Conservation (phyloP, 2,888 invertebrate species). For the Drosophila subquinaria region DNA sequence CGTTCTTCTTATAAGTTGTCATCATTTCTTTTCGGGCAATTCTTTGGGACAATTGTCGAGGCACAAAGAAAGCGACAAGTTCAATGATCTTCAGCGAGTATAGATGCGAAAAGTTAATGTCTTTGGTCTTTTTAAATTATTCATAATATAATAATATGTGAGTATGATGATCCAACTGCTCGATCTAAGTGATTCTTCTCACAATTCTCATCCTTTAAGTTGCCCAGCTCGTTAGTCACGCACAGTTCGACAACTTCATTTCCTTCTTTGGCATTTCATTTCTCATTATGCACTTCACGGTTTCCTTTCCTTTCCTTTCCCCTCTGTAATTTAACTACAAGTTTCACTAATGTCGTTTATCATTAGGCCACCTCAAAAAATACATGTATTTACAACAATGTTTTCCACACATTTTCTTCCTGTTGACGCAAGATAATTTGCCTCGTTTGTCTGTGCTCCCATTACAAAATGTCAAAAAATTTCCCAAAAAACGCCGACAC, state of each 20-base stretch:
- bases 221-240: slow-evolving; percentile 45
- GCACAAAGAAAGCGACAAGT: slow-evolving; percentile 49
- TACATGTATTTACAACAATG: slow-evolving; percentile 38
- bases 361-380: slow-evolving; percentile 60
- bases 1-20: slow-evolving; percentile 46
- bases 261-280: slow-evolving; percentile 39
- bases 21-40: slow-evolving; percentile 48
- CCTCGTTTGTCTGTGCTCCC: slow-evolving; percentile 55
- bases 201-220: not conserved
- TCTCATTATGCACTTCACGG: slow-evolving; percentile 51
- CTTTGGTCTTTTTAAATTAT: slow-evolving; percentile 5
- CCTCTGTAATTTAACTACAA: slow-evolving; percentile 24
- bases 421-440: slow-evolving; percentile 80
- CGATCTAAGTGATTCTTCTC: not conserved
- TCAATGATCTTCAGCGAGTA: slow-evolving; percentile 43
- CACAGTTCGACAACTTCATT: slow-evolving; percentile 61
- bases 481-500: slow-evolving; percentile 47
- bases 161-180: not conserved
- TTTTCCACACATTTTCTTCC: slow-evolving; percentile 62
- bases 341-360: slow-evolving; percentile 76
- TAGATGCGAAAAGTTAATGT: slow-evolving; percentile 14
- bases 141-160: not conserved
- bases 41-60: slow-evolving; percentile 61
- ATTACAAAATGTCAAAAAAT: slow-evolving; percentile 79
- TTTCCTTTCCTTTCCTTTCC: slow-evolving; percentile 7